Percentiles rank a stretch among this genome's conserved stretches.
phyloP scores from a whole-genome alignment of 2,113 vertebrate species.

The Xiphias gladius region DNA sequence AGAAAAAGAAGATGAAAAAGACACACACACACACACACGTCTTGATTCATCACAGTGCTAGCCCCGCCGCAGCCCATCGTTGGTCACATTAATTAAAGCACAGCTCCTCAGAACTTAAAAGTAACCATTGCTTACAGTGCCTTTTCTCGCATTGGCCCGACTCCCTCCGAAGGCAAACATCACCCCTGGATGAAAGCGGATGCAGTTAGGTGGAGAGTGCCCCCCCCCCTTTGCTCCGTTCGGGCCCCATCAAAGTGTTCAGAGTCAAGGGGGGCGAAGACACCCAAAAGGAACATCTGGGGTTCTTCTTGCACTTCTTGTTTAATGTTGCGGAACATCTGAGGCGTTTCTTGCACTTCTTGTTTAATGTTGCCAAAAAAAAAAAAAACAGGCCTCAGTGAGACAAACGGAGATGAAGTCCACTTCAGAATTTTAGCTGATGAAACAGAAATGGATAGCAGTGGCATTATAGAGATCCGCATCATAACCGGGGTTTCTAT shows the following conservation, averaged over 20 bases:
- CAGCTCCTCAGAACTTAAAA: slow-evolving; percentile 53
- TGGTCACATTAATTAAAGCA: slow-evolving; percentile 66
- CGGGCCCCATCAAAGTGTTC: slow-evolving; percentile 60
- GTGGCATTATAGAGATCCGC: too few species aligned
- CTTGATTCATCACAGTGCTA: slow-evolving; percentile 40
- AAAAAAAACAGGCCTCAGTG: neutral
- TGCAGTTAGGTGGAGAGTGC: slow-evolving; percentile 24
- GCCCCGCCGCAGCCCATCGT: neutral
- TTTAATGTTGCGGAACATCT: slow-evolving; percentile 29
- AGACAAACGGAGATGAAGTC: neutral
- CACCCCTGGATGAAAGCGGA: slow-evolving; percentile 59
- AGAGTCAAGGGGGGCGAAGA: slow-evolving; percentile 51
- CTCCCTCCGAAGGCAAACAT: slow-evolving; percentile 42
- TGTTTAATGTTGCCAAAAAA: neutral
- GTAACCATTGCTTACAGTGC: slow-evolving; percentile 51
- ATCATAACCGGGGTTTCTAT: too few species aligned
- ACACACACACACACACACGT: neutral
- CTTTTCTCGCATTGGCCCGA: slow-evolving; percentile 25
- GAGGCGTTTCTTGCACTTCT: slow-evolving; percentile 12
- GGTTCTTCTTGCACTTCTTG: slow-evolving; percentile 3
- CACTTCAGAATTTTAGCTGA: neutral
- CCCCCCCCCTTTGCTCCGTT: slow-evolving; percentile 36
- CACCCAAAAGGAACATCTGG: slow-evolving; percentile 46
- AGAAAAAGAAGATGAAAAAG: slow-evolving; percentile 12
- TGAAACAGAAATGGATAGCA: neutral